phyloP scores from a whole-genome alignment of 2,113 vertebrate species.

The Oplegnathus fasciatus region DNA sequence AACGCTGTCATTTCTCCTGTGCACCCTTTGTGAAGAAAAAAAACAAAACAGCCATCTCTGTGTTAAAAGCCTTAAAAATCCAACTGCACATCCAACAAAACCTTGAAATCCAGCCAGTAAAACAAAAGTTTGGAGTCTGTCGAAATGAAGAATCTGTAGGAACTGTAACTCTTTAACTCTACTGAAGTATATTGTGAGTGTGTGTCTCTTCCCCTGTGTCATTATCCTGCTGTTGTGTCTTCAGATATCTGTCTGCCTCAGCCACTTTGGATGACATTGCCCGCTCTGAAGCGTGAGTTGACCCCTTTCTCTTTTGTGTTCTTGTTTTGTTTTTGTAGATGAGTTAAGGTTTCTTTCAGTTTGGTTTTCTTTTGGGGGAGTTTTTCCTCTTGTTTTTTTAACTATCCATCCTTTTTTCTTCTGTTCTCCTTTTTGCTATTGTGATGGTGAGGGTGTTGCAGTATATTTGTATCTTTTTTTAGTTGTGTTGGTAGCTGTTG shows the following conservation, averaged over 20 bases:
- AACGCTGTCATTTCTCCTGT: conserved; percentile 7
- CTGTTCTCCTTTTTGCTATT: conserved; percentile 9
- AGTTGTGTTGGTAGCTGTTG: not conserved
- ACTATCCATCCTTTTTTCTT: not conserved
- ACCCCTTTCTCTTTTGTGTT: conserved; percentile 64
- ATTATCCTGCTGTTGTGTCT: conserved; percentile 86
- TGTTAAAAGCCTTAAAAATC: not conserved
- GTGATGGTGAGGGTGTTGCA: not conserved
- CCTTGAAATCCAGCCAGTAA: not conserved
- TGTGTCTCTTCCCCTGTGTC: conserved; percentile 66
- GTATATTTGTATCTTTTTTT: not conserved
- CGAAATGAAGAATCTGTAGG: not conserved
- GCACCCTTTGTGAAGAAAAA: not conserved
- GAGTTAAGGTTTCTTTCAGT: conserved; percentile 46
- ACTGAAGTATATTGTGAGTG: conserved; percentile 44
- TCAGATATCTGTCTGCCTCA: conserved; percentile 91
- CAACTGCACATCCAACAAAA: not conserved
- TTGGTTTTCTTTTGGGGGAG: conserved; percentile 2
- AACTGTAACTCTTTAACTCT: not conserved
- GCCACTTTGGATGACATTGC: conserved; percentile 91
- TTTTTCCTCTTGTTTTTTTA: not conserved
- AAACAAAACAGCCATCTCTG: not conserved
- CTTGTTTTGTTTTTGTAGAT: conserved; percentile 40
- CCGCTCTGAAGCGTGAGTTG: conserved; percentile 91
- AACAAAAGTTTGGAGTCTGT: too few relatives aligned